A percentile compares a stretch with the other conserved stretches of the same genome.
Conservation (phyloP, 2,113 vertebrate genomes). For the Ranitomeya variabilis region DNA sequence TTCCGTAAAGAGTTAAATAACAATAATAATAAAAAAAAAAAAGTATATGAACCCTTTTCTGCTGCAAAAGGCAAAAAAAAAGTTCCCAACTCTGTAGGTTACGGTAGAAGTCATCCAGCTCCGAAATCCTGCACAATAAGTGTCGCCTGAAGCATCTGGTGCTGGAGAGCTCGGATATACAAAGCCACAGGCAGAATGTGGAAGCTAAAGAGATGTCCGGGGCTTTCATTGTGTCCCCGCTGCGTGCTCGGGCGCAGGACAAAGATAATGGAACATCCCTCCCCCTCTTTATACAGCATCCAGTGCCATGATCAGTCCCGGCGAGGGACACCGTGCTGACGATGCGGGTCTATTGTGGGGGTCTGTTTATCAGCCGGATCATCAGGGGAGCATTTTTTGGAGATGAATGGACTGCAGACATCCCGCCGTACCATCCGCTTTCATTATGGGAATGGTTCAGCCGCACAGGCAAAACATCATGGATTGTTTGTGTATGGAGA, state of each 20-base stretch:
- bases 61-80: background rate
- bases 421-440: background rate
- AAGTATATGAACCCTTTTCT: background rate
- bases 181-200: slow-evolving; percentile 25
- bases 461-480: background rate
- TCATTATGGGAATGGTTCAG: background rate
- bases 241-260: slow-evolving; percentile 4
- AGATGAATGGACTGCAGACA: slow-evolving; percentile 21
- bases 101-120: slow-evolving; percentile 14
- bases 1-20: background rate
- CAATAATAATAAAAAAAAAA: background rate
- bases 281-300: background rate
- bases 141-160: slow-evolving; percentile 25
- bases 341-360: background rate
- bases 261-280: background rate
- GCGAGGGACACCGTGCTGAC: background rate
- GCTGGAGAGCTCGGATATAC: background rate
- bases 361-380: slow-evolving; percentile 26
- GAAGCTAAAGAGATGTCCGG: background rate
- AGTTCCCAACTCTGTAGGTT: background rate
- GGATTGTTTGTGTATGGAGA: background rate
- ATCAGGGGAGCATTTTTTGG: slow-evolving; percentile 27
- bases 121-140: background rate
- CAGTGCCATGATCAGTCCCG: background rate
- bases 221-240: slow-evolving; percentile 22